Percentiles rank a stretch among this genome's conserved stretches.
These are phyloP conservation scores for Haliaeetus leucogaster DNA, from an alignment of 2,113 vertebrate genomes.

Conservation along the genomic window DNA sequence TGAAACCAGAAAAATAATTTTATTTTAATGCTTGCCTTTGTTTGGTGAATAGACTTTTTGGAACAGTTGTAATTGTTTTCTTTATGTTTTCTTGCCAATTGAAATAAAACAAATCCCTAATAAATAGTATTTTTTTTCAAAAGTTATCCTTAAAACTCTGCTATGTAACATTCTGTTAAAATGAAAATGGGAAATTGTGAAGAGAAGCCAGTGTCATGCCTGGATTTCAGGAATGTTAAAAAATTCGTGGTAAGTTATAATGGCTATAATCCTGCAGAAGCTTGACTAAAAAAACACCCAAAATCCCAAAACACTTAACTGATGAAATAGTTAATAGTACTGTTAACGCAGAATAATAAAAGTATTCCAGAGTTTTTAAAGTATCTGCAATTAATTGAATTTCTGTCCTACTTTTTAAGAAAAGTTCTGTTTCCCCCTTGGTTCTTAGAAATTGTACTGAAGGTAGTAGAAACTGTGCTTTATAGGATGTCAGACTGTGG, in stretches of 20 bases:
- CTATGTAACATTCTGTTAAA: background rate
- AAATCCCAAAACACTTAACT: background rate
- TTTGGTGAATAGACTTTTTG: conserved; percentile 9
- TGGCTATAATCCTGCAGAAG: background rate
- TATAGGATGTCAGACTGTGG: background rate
- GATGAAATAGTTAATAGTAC: background rate
- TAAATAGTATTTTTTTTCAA: background rate
- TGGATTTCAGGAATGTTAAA: background rate
- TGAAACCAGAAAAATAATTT: conserved; percentile 36
- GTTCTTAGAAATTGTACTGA: background rate
- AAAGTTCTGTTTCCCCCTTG: background rate
- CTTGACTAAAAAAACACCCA: rapidly evolving
- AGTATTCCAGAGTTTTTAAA: background rate
- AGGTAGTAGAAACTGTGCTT: background rate
- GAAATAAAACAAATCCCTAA: conserved; percentile 18
- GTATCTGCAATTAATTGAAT: background rate
- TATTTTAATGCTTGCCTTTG: conserved; percentile 48
- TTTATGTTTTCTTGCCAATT: conserved; percentile 30
- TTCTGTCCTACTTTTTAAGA: background rate
- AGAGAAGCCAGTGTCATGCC: background rate
- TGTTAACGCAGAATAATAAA: background rate
- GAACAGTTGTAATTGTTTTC: conserved; percentile 10
- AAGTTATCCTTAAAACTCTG: background rate
- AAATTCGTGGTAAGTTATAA: background rate
- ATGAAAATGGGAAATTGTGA: background rate